Evolutionary conservation across 2,113 vertebrate genomes (phyloP), one percentile per base, ranked within the genome.

Genomic region (Lepidothrix coronata): DNA sequence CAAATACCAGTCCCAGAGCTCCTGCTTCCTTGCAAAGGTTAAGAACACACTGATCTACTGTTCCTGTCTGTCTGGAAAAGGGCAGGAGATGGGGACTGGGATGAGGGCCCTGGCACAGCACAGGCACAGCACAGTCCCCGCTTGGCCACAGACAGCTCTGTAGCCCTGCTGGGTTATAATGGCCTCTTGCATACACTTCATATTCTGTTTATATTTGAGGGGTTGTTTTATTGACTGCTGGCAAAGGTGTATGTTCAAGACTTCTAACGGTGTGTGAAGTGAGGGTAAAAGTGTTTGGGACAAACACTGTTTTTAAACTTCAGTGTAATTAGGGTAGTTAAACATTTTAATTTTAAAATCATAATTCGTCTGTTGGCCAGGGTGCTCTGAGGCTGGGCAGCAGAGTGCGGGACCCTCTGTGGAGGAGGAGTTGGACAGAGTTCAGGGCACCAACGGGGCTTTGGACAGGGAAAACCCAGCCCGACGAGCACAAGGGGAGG

Each of bases 371-470:
- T 10, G 6, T 8, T 31, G 30, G 57, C 22, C 75, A 44, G n/a
- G 0, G 20, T 37, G 61, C 37, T 44, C 55, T 21, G 41, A 48
- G 51, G 44, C 21, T 5, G 49, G n/a, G 22, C n/a, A 37, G 61
- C 0, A 2, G 61, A 33, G 65, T 37, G 30, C 12, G 3, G 18
- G 54, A 37, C 49, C 23, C 68, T 65, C n/a, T 5, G 3, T 0
- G 0, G 37, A 70, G 33, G 24, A 44, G 11, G 23, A n/a, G 8
- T 0, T 39, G 1, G 12, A 7, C 28, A 22, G 72, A 68, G 33
- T 8, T n/a, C 2, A 3, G 66, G 2, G 14, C 68, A 63, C 28
- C 6, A 1, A 16, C 0, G 6, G 33, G 52, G 24, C 31, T 33
- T 14, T 13, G 88, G 52, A 31, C 1, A 2, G 7, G 46, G 59